Base-by-base conservation (phyloP, 2,797 vertebrate genomes). In the Aphelocoma californica region DNA sequence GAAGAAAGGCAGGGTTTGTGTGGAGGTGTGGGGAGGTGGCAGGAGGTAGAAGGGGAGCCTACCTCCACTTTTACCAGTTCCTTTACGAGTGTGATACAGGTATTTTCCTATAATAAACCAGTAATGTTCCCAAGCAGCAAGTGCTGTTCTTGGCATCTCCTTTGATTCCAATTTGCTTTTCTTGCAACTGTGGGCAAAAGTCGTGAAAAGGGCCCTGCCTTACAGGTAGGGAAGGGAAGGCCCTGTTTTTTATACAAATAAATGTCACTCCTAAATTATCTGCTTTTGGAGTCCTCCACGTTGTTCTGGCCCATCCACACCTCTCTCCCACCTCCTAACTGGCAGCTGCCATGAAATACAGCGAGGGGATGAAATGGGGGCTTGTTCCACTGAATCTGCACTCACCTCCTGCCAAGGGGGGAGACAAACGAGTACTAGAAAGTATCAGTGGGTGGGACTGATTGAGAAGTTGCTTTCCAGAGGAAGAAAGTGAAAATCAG, bases 51-150 rank as follows among this genome's bases (percentile, higher is more conserved):
- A 65, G 53, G 65, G 69, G 85, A 93, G 62, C 71, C 70, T 88
- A 73, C 92, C 96, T 96, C 67, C 79, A 89, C 74, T 85, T 90
- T 93, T 66, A 88, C 82, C 93, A 81, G 74, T 69, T 95, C 51
- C 84, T 97, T 85, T 96, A 93, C 48, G 72, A 96, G 90, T 58
- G 81, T 91, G 94, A 93, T 96, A 69, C 90, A 95, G 96, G 74
- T 85, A 84, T 96, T 97, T 97, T 96, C 95, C 95, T 95, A 93
- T 69, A 91, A 92, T 86, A 92, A 96, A 97, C 92, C 78, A 85
- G 77, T 18, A 92, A 95, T 80, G 91, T 96, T 95, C 92, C 86
- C 91, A 62, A 88, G 81, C 87, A 79, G 62, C 91, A 56, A 78
- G 70, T 93, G 94, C 89, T 95, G 71, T 94, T 96, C 95, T 96